Evolutionary conservation across 2,113 vertebrate genomes (phyloP).

Genomic region (Rana temporaria): DNA sequence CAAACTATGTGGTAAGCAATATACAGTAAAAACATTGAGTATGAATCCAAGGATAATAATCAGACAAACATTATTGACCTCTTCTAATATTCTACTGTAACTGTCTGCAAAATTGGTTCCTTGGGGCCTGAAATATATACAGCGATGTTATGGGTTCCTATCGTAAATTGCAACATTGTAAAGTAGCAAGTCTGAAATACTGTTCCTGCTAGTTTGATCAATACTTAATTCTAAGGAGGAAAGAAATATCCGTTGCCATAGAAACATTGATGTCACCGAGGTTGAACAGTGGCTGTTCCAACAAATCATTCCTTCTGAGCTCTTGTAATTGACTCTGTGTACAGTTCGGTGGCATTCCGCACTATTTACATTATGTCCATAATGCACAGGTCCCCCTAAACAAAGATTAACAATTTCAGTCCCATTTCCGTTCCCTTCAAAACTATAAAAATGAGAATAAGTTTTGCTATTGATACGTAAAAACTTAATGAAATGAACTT

Average conservation of each 20-base stretch:
- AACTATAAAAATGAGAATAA: slow-evolving; percentile 18
- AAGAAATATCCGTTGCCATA: slow-evolving; percentile 91
- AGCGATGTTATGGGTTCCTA: slow-evolving; percentile 87
- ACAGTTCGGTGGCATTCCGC: slow-evolving; percentile 90
- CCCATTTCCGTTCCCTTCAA: slow-evolving; percentile 60
- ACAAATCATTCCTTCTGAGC: slow-evolving; percentile 98
- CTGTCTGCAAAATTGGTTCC: slow-evolving; percentile 97
- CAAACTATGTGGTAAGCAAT: slow-evolving; percentile 83
- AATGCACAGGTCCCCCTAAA: slow-evolving; percentile 83
- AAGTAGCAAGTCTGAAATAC: slow-evolving; percentile 86
- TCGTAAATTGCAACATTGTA: slow-evolving; percentile 92
- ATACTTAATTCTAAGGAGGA: slow-evolving; percentile 98
- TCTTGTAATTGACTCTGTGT: slow-evolving; percentile 95
- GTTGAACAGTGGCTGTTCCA: slow-evolving; percentile 91
- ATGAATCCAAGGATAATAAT: slow-evolving; percentile 91
- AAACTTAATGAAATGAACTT: slow-evolving; percentile 14
- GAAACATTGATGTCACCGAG: slow-evolving; percentile 97
- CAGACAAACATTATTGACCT: slow-evolving; percentile 98
- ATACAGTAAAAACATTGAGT: slow-evolving; percentile 88
- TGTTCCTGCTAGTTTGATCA: slow-evolving; percentile 86
- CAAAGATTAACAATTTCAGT: slow-evolving; percentile 77
- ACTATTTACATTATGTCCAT: slow-evolving; percentile 91
- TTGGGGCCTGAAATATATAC: slow-evolving; percentile 92
- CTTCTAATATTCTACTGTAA: slow-evolving; percentile 95
- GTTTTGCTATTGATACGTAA: background rate